Base-by-base conservation (phyloP, 2,797 vertebrate species). In the Clangula hyemalis region DNA sequence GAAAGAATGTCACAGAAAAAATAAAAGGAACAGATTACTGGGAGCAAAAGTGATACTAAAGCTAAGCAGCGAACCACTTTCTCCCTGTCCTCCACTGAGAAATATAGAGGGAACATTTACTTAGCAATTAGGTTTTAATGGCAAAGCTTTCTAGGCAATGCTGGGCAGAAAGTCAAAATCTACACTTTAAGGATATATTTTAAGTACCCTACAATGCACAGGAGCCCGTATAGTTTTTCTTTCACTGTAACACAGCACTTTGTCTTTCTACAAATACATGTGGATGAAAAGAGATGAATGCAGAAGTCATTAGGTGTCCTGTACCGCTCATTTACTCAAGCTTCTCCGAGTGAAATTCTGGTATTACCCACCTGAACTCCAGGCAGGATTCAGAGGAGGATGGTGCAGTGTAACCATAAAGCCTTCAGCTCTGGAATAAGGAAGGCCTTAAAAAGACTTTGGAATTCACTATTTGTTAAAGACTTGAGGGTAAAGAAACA, bases 121-220 rank as follows among this genome's bases (percentile, higher is more conserved):
- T 95, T 96, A 97, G 97, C 96, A 97, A 97, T 97, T 97, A 97
- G 94, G 92, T 62, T 90, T 94, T 87, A 90, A 94, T 87, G 95
- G 96, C 94, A 95, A 95, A 96, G 86, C 91, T 95, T 97, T 92
- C 95, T 91, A 97, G 95, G 97, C 94, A 95, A 85, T 0, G 25
- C 97, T 97, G 97, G 97, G 97, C 98, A 97, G 61, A 96, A 90
- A 97, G 97, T 98, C 97, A 98, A 98, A 97, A 97, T 86, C 97
- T 96, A 96, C 97, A 97, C 97, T 97, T 97, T 95, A 93, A 97
- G 93, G 95, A 14, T 73, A 96, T 96, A 89, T 95, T 97, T 97
- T 95, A 95, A 97, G 90, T 96, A 74, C 90, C 92, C 90, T 93
- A 95, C 95, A 96, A 84, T 81, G 97, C 92, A 95, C 95, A 91